phyloP scores from a whole-genome alignment of 2,888 invertebrate genomes.

The Neoscelio sp. region DNA sequence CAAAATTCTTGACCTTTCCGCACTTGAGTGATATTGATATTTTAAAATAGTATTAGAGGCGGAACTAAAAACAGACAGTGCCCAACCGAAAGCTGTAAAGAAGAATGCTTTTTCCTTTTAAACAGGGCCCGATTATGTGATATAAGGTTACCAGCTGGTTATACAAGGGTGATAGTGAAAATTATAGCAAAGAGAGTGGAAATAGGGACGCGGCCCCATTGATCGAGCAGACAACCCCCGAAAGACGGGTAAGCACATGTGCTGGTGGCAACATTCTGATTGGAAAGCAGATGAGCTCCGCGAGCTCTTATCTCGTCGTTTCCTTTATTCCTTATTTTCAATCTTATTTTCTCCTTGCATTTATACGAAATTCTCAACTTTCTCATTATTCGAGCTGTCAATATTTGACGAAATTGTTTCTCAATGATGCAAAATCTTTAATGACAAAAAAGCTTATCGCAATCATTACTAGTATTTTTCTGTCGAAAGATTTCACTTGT shows the following conservation, averaged over 20 bases:
- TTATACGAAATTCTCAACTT: constrained; percentile 48
- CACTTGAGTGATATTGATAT: no score
- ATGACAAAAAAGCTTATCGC: constrained; percentile 40
- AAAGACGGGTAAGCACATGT: constrained; percentile 78
- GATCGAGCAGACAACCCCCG: constrained; percentile 76
- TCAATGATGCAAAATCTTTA: constrained; percentile 21
- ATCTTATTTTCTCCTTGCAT: constrained; percentile 51
- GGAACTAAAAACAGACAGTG: neutral
- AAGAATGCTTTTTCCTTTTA: no score
- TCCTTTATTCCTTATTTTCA: constrained; percentile 64
- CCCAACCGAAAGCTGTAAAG: no score
- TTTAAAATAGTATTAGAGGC: neutral
- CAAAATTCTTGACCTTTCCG: no score
- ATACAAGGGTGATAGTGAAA: constrained; percentile 63
- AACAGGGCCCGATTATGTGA: constrained; percentile 76
- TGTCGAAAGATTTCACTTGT: neutral
- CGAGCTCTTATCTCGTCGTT: constrained; percentile 74
- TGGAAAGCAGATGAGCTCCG: constrained; percentile 80
- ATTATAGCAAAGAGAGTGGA: constrained; percentile 69
- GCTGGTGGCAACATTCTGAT: constrained; percentile 79
- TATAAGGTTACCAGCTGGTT: constrained; percentile 75
- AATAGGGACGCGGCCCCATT: constrained; percentile 75
- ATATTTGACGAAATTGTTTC: constrained; percentile 57
- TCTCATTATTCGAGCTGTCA: constrained; percentile 64
- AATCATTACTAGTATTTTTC: constrained; percentile 44